A percentile compares a stretch with the other conserved stretches of the same genome.
Evolutionary conservation across 1,140 invertebrate species (phyloP).

Genomic region (Zaprionus camerounensis): DNA sequence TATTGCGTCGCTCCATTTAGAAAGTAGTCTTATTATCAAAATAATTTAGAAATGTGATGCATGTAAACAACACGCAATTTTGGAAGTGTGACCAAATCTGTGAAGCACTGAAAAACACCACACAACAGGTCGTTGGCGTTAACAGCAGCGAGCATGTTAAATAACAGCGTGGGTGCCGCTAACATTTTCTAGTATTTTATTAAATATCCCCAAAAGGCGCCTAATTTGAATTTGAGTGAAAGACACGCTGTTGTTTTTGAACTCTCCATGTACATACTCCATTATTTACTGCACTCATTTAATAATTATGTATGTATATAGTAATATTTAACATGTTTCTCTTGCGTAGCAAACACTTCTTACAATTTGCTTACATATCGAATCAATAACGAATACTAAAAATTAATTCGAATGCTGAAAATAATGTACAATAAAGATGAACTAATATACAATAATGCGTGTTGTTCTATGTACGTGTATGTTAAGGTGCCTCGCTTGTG

Average conservation of each 20-base stretch:
- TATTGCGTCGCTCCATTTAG: constrained; percentile 59
- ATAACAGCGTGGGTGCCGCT: neutral
- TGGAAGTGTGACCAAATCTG: neutral
- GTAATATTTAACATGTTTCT: constrained; percentile 55
- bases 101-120: neutral
- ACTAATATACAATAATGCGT: constrained; percentile 60
- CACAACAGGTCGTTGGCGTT: neutral
- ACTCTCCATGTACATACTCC: constrained; percentile 44
- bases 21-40: constrained; percentile 10
- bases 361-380: constrained; percentile 64
- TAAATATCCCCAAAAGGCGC: neutral
- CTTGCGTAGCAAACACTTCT: constrained; percentile 38
- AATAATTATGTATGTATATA: constrained; percentile 33
- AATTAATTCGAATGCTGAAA: constrained; percentile 55
- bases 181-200: neutral
- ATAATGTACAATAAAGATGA: constrained; percentile 60
- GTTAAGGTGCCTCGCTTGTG: constrained; percentile 38
- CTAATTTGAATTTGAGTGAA: constrained; percentile 5
- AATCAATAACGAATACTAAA: constrained; percentile 65
- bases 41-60: neutral
- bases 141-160: neutral
- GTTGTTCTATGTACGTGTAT: neutral
- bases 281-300: constrained; percentile 44
- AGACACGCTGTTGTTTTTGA: constrained; percentile 4
- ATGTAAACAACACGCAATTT: constrained; percentile 6